These are phyloP conservation scores for Papilio demoleus DNA, from an alignment of 2,888 invertebrate genomes.

Conservation along the genomic window DNA sequence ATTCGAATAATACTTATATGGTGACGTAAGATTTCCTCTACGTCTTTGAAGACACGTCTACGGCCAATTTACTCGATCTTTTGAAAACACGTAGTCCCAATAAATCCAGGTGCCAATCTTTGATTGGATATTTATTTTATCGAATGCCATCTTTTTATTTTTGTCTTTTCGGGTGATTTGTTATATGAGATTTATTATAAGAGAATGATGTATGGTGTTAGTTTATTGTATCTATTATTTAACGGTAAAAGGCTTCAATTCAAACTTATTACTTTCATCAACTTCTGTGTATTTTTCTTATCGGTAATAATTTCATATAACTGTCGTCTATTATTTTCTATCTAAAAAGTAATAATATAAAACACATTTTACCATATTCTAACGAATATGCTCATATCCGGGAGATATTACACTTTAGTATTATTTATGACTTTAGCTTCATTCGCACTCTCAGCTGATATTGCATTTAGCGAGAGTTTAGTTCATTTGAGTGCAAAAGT, in stretches of 20 bases:
- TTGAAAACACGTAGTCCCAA: slow-evolving; percentile 44
- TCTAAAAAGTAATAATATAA: neutral
- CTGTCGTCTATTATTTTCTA: neutral
- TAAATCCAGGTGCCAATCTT: slow-evolving; percentile 47
- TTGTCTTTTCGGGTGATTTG: slow-evolving; percentile 1
- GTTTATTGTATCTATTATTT: neutral
- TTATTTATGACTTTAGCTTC: slow-evolving; percentile 11
- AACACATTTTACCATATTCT: neutral
- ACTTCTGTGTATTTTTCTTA: neutral
- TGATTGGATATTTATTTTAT: slow-evolving; percentile 33
- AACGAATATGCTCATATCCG: neutral
- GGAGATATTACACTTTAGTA: neutral
- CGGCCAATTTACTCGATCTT: slow-evolving; percentile 43
- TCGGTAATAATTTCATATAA: neutral
- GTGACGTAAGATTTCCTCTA: slow-evolving; percentile 37
- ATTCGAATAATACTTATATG: slow-evolving; percentile 41
- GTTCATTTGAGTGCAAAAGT: slow-evolving; percentile 21
- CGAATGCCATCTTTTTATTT: slow-evolving; percentile 2
- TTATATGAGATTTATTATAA: slow-evolving; percentile 11
- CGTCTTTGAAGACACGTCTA: slow-evolving; percentile 41
- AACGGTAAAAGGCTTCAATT: neutral
- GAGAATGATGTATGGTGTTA: neutral
- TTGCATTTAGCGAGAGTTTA: slow-evolving; percentile 2
- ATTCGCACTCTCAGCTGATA: slow-evolving; percentile 10
- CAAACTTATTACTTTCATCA: neutral